Base-by-base conservation (phyloP, 1,140 invertebrate species). In the Eriosoma lanigerum region DNA sequence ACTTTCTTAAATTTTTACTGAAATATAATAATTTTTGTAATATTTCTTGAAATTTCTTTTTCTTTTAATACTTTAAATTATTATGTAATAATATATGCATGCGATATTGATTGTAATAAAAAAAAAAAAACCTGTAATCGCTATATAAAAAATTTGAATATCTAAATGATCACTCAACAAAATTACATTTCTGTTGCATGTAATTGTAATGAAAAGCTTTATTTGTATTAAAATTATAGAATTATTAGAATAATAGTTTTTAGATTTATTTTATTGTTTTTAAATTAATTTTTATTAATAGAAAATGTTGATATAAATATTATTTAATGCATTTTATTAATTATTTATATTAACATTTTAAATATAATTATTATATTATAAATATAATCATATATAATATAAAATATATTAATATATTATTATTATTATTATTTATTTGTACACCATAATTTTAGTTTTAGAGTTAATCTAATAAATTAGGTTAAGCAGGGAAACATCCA, bases 401-500 rank as follows among this genome's bases (percentile, higher is more conserved):
- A 17, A 24, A 48, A 29, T 29, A 72, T 72, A 52, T 26, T 70
- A 29, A 50, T 70, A 70, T 50, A 70, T 26, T 24, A 46, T 46
- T 48, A 64, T 64, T 44, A 64, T 38, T n/a, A 44, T 66, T 66
- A 48, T 68, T 68, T 24, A 68, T 32, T 52, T 72, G 12, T 52
- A 50, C 26, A 3, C 24, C 19, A 52, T 72, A 72, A 46, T 72
- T 26, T 72, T 52, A 72, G 46, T 52, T 1, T 3, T 12, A 72
- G 13, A 21, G 46, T 72, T 50, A 52, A 32, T n/a, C 0, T 50
- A 0, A 52, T 52, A 72, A 72, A 38, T n/a, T 38, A 38, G 15
- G 17, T 52, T 72, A 72, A 72, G 68, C 68, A 72, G 68, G 68
- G 46, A 72, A 72, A 50, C 5, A 26, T n/a, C 26, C 17, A 26